Evolutionary conservation across 1,140 invertebrate genomes (phyloP).

Genomic region (Leucophenga varia): DNA sequence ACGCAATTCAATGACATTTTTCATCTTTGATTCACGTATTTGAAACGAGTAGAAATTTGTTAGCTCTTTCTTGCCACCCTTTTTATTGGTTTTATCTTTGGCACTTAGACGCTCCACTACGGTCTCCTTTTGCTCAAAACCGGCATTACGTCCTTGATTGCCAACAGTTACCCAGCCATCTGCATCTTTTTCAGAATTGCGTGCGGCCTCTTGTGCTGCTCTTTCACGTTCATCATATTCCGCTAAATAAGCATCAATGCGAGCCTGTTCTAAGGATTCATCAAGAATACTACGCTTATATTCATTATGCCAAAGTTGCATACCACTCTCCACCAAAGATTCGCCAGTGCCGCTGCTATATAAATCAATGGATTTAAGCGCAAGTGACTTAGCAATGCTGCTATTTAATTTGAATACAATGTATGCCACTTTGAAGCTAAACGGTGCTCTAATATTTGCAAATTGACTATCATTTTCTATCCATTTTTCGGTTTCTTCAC

Average conservation of each 20-base stretch:
- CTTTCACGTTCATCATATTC: constrained; percentile 68
- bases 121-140: constrained; percentile 73
- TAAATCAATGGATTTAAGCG: constrained; percentile 60
- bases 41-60: constrained; percentile 92
- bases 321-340: constrained; percentile 59
- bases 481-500: constrained; percentile 43
- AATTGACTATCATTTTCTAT: constrained; percentile 33
- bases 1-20: constrained; percentile 78
- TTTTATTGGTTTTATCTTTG: no score
- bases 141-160: constrained; percentile 76
- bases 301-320: constrained; percentile 72
- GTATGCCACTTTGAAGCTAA: constrained; percentile 74
- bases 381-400: constrained; percentile 66
- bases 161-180: constrained; percentile 89
- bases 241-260: constrained; percentile 71
- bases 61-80: no score
- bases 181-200: constrained; percentile 67
- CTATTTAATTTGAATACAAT: constrained; percentile 71
- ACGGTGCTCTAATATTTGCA: constrained; percentile 27
- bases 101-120: constrained; percentile 66
- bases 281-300: constrained; percentile 66
- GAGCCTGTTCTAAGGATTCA: constrained; percentile 62
- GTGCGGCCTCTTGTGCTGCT: constrained; percentile 62
- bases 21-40: constrained; percentile 82
- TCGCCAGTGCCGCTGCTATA: constrained; percentile 41